Evolutionary conservation across 2,888 invertebrate species (phyloP).

Genomic region (Diploptera punctata): DNA sequence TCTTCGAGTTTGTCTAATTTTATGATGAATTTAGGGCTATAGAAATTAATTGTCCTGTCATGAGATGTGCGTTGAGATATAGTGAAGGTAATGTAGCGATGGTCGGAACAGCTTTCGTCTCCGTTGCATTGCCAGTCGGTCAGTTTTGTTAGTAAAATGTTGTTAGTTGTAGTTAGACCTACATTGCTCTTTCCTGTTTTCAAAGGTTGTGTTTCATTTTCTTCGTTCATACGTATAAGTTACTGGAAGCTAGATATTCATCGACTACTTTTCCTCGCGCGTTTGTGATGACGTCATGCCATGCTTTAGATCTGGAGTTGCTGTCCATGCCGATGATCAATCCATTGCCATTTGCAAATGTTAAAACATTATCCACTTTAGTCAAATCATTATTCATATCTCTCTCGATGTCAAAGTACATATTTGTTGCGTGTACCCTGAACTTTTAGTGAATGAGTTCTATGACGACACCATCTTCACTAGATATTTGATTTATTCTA

Average conservation of each 20-base stretch:
- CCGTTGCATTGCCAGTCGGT: too few species aligned
- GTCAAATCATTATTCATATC: too few species aligned
- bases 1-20: background rate
- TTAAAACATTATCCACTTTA: too few species aligned
- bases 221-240: background rate
- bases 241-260: too few species aligned
- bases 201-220: background rate
- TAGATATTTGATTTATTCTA: background rate
- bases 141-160: too few species aligned
- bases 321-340: too few species aligned
- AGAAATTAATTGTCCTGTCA: too few species aligned
- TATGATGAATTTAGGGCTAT: background rate
- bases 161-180: background rate
- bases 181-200: background rate
- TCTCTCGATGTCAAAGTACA: too few species aligned
- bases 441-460: background rate
- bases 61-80: background rate
- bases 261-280: background rate
- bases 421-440: background rate
- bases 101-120: too few species aligned
- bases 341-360: too few species aligned
- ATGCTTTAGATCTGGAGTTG: background rate
- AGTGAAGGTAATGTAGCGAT: too few species aligned
- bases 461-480: background rate
- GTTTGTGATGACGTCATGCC: background rate